Evolutionary conservation across 2,797 vertebrate genomes (phyloP).

Genomic region (Tokudaia muenninki): DNA sequence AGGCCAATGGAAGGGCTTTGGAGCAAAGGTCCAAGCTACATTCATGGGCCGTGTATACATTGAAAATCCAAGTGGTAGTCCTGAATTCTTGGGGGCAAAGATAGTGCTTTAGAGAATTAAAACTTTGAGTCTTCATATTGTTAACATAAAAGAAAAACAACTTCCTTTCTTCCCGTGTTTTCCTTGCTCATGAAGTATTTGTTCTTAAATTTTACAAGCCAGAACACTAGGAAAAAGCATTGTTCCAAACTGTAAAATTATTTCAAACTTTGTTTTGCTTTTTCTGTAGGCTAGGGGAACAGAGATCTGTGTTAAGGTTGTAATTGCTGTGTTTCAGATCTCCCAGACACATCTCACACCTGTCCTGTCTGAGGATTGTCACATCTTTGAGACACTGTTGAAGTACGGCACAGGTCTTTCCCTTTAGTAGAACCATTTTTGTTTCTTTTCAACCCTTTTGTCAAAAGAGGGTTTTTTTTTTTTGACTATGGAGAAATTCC

Average conservation of each 20-base stretch:
- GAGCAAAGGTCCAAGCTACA: not conserved
- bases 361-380: not conserved
- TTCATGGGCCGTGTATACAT: not conserved
- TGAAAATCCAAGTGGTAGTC: not conserved
- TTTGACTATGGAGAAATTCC: not conserved
- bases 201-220: constrained; percentile 32
- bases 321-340: not conserved
- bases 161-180: constrained; percentile 6
- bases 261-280: not conserved
- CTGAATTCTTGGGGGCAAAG: not conserved
- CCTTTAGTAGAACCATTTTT: constrained; percentile 24
- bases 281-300: not conserved
- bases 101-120: constrained; percentile 12
- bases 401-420: not conserved
- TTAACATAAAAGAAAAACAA: constrained; percentile 36
- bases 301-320: constrained; percentile 52
- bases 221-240: constrained; percentile 1
- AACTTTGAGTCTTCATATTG: constrained; percentile 53
- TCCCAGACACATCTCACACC: not conserved
- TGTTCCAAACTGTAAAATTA: constrained; percentile 19
- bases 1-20: not conserved
- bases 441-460: not conserved
- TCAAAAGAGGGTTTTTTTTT: not conserved
- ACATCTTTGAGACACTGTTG: constrained; percentile 5
- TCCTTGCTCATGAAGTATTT: not conserved